Base-by-base conservation (phyloP, 2,888 invertebrate species). In the Brachyptera risi region DNA sequence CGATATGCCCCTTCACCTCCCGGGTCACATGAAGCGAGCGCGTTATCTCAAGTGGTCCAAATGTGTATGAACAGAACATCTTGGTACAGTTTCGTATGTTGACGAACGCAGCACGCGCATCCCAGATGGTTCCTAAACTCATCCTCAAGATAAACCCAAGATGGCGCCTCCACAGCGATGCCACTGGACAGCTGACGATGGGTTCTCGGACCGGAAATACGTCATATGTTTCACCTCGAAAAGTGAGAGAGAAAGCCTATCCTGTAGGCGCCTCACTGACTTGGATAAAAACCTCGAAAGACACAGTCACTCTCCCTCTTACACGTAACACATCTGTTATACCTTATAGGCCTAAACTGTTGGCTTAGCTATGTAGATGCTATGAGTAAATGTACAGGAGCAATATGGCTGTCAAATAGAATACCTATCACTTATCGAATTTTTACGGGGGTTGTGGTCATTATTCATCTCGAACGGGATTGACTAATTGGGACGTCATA, bases 171-270 rank as follows among this genome's bases (percentile, higher is more conserved):
- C 40, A 40, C 7, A 4, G n/a, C 15, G 15, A n/a, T 3, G 23
- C n/a, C 47, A 47, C 23, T 47, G 47, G 47, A 24, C 47, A 47
- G 47, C 47, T 47, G 47, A 47, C 47, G 19, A 7, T n/a, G n/a
- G 9, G n/a, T 19, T 21, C 23, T 19, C 21, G 7, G 21, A 47
- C 47, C 47, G 47, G 47, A 47, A 21, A 24, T 21, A 24, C 47
- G 47, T 47, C 47, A 47, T 47, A 47, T 47, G 47, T 47, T 47
- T n/a, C 23, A 47, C 7, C 17, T 17, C 15, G 5, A 21, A 42
- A 21, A 15, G 42, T 19, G 42, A 42, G 17, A 15, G 42, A 42
- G 42, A 13, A 15, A 11, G 42, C 42, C 42, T 21, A 42, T 19
- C 42, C 19, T 5, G 11, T 19, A 19, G 42, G 42, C 42, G 17